phyloP scores from a whole-genome alignment of 2,113 vertebrate species.

The Entelurus aequoreus region DNA sequence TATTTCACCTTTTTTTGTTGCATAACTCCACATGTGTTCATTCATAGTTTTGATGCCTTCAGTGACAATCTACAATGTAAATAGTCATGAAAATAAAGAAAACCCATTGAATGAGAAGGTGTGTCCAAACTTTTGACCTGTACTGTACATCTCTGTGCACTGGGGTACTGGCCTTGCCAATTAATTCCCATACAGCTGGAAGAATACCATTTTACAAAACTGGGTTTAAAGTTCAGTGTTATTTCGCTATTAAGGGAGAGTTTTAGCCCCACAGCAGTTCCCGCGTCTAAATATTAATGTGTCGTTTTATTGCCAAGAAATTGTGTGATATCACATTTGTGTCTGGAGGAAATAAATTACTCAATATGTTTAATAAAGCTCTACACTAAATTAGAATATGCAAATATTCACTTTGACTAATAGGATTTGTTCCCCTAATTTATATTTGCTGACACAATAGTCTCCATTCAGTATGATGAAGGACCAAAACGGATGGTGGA shows the following conservation, averaged over 20 bases:
- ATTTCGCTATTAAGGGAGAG: slow-evolving; percentile 1
- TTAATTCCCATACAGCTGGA: neutral
- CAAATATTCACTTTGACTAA: slow-evolving; percentile 45
- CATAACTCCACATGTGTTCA: too few species aligned
- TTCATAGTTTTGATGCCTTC: neutral
- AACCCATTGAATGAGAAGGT: too few species aligned
- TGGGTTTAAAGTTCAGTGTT: slow-evolving; percentile 6
- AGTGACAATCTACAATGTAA: too few species aligned
- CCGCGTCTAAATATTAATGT: slow-evolving; percentile 30
- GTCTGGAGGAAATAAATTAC: slow-evolving; percentile 34
- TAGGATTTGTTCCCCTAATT: slow-evolving; percentile 28
- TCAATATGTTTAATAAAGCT: slow-evolving; percentile 38
- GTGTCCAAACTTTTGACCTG: too few species aligned
- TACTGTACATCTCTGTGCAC: neutral
- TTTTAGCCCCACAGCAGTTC: slow-evolving; percentile 5
- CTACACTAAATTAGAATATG: slow-evolving; percentile 34
- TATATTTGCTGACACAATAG: slow-evolving; percentile 28
- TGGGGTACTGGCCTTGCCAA: too few species aligned
- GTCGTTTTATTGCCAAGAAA: slow-evolving; percentile 24
- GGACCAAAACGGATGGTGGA: slow-evolving; percentile 28
- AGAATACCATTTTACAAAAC: slow-evolving; percentile 12
- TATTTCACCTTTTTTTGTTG: too few species aligned
- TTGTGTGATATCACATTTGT: slow-evolving; percentile 35
- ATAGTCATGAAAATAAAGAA: too few species aligned
- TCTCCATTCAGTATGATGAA: slow-evolving; percentile 20